Percentiles rank a stretch among this genome's conserved stretches.
These are phyloP conservation scores for Lysandra bellargus DNA, from an alignment of 2,888 invertebrate genomes.

Conservation along the genomic window DNA sequence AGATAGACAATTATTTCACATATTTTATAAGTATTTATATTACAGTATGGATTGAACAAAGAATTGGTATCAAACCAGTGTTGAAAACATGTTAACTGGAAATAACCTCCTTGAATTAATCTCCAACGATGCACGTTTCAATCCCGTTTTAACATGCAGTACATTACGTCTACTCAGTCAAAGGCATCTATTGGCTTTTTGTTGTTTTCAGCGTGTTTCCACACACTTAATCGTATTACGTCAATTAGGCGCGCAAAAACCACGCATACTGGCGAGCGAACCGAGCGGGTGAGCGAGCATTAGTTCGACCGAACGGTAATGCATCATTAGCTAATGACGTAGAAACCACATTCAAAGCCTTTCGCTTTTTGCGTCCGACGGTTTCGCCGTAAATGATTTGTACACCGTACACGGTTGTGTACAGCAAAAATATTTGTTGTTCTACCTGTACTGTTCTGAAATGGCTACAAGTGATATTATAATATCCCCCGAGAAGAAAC, in stretches of 20 bases:
- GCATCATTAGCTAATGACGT: constrained; percentile 51
- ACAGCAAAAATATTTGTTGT: background rate
- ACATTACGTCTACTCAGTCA: background rate
- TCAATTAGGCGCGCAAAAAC: constrained; percentile 17
- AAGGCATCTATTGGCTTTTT: constrained; percentile 1
- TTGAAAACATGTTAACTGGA: too few species aligned
- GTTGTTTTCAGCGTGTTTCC: background rate
- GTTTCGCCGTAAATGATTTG: constrained; percentile 24
- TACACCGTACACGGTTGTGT: background rate
- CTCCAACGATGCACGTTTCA: too few species aligned
- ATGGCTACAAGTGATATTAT: background rate
- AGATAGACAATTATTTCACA: too few species aligned
- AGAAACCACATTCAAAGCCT: constrained; percentile 44
- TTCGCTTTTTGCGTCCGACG: constrained; percentile 29
- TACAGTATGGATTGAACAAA: too few species aligned
- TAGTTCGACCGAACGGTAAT: constrained; percentile 41
- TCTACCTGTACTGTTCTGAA: background rate
- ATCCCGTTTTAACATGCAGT: background rate
- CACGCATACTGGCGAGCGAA: background rate
- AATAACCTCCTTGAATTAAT: too few species aligned
- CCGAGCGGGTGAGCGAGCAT: constrained; percentile 2
- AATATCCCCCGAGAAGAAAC: too few species aligned
- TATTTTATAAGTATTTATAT: too few species aligned
- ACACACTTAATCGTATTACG: constrained; percentile 29
- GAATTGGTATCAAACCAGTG: too few species aligned